Evolutionary conservation across 92 coral and sea anemone species (phyloP).

Genomic region (Actinostola sp.): DNA sequence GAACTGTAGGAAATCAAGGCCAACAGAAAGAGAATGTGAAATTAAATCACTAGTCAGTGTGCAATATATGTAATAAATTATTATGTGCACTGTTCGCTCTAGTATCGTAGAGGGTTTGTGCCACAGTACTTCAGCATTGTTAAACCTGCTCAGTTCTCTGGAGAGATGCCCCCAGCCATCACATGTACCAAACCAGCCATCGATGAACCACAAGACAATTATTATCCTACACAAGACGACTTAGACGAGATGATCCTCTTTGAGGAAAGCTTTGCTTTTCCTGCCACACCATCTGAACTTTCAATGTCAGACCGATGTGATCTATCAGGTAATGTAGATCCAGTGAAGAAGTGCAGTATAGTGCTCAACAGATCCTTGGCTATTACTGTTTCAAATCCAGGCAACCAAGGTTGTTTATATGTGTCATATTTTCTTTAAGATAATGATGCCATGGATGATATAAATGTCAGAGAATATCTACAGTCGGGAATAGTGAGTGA

Average conservation of each 20-base stretch:
- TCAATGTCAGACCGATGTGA: conserved; percentile 48
- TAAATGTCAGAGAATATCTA: conserved; percentile 24
- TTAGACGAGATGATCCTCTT: conserved; percentile 50
- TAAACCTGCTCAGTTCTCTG: conserved; percentile 48
- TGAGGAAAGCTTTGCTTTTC: conserved; percentile 63
- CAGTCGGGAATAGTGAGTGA: conserved; percentile 30
- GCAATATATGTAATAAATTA: no score
- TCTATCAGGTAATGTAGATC: conserved; percentile 14
- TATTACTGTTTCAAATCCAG: no score
- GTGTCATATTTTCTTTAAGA: conserved; percentile 6
- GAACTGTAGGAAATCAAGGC: background rate
- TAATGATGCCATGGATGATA: conserved; percentile 35
- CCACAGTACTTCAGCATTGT: conserved; percentile 84
- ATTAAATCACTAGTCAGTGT: no score
- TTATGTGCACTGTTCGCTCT: background rate
- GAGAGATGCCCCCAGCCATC: conserved; percentile 17
- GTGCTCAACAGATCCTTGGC: background rate
- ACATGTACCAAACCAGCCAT: conserved; percentile 18
- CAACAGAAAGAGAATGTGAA: no score
- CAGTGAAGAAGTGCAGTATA: no score
- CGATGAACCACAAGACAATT: conserved; percentile 6
- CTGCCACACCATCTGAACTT: conserved; percentile 61
- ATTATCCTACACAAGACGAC: conserved; percentile 21
- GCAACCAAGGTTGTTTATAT: no score
- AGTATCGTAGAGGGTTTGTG: conserved; percentile 83